These are phyloP conservation scores for Syngnathoides biaculeatus DNA, from an alignment of 2,113 vertebrate genomes.

Conservation along the genomic window DNA sequence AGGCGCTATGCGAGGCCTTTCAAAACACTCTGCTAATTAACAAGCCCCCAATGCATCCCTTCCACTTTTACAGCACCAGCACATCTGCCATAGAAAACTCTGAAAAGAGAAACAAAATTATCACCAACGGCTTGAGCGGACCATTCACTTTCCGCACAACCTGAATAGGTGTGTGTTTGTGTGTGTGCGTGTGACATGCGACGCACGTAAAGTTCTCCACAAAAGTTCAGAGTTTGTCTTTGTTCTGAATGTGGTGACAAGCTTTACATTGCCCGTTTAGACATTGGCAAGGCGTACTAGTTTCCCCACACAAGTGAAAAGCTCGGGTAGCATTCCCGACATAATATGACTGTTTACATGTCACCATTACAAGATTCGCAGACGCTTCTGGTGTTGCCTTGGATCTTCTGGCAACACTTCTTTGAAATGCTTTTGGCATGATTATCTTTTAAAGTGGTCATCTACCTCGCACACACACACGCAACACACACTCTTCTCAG, in stretches of 20 bases:
- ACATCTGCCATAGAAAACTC: slow-evolving; percentile 63
- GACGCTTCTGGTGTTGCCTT: slow-evolving; percentile 51
- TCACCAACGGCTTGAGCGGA: slow-evolving; percentile 52
- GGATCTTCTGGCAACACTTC: slow-evolving; percentile 45
- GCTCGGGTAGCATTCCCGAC: slow-evolving; percentile 48
- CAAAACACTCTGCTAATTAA: slow-evolving; percentile 73
- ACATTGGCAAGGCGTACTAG: slow-evolving; percentile 48
- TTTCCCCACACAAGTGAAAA: slow-evolving; percentile 55
- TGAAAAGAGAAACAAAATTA: slow-evolving; percentile 63
- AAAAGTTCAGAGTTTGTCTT: slow-evolving; percentile 31
- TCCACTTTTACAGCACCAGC: slow-evolving; percentile 55
- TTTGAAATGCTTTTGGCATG: slow-evolving; percentile 39
- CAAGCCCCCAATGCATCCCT: slow-evolving; percentile 61
- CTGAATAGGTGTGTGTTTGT: slow-evolving; percentile 58
- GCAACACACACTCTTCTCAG: no score
- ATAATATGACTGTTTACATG: slow-evolving; percentile 62
- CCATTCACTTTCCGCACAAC: slow-evolving; percentile 39
- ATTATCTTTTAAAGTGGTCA: slow-evolving; percentile 42
- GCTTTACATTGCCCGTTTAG: slow-evolving; percentile 47
- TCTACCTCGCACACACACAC: slow-evolving; percentile 11
- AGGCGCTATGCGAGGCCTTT: slow-evolving; percentile 60
- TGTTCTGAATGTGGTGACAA: slow-evolving; percentile 39
- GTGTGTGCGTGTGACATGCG: slow-evolving; percentile 45
- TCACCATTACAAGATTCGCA: slow-evolving; percentile 53
- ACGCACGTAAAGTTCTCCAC: slow-evolving; percentile 43